Evolutionary conservation across 2,797 vertebrate genomes (phyloP), one percentile per base, ranked within the genome.

Genomic region (Coregonus suidteri): DNA sequence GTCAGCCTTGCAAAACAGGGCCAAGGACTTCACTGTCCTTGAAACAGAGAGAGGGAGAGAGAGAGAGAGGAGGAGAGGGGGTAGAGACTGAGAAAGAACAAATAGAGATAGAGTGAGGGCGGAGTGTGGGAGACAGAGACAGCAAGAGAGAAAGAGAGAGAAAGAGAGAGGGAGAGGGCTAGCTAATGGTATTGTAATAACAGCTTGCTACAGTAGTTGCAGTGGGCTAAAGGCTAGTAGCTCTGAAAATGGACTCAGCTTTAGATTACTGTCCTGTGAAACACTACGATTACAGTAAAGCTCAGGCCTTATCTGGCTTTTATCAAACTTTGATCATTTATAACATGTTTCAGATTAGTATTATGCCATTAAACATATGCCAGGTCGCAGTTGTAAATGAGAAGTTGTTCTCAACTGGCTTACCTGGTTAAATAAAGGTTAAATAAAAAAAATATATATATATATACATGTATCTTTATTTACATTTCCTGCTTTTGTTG

Each of bases 141-240:
- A 67, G 53, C 9, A 9, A 2, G 70, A 52, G 41, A 75, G 52
- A 75, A 16, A 75, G 73, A 75, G 18, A 56, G 4, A 71, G 52
- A 34, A 34, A 66, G 51, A 76, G 66, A 41, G 77, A 9, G 56
- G 67, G 75, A 77, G 68, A 72, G 64, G 30, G 68, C 14, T 56
- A 75, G 41, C 52, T 78, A 74, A 87, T 73, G 80, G 76, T 75
- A 88, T 70, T 81, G 71, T 75, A 87, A 81, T 84, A 82, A 77
- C 77, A 83, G 53, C 9, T 53, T 52, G 37, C 4, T 20, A 11
- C n/a, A 2, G 16, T 59, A 71, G 13, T 52, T 71, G 18, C 4
- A 53, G 4, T 54, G 51, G 70, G 51, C 47, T 30, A 6, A 11
- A 15, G 51, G 4, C 2, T 16, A 72, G 15, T 52, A 53, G 14